A percentile compares a stretch with the other conserved stretches of the same genome.
Evolutionary conservation across 2,797 vertebrate genomes (phyloP).

Genomic region (Eptatretus atami): DNA sequence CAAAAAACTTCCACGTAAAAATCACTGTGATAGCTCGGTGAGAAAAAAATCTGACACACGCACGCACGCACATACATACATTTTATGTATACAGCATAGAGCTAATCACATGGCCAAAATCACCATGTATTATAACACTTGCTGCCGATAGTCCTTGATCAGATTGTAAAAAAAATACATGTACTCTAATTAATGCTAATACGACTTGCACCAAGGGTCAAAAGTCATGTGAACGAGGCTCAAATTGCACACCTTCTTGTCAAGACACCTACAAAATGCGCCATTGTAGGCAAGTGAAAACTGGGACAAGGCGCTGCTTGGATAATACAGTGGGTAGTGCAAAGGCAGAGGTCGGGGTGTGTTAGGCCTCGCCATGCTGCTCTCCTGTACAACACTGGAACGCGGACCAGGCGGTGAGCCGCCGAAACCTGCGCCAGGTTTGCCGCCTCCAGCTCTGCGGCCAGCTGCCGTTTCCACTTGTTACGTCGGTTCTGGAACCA

Average conservation of each 20-base stretch:
- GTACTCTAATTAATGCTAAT: too few species aligned
- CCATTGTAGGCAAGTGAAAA: not conserved
- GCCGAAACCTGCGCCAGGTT: slow-evolving; percentile 25
- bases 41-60: not conserved
- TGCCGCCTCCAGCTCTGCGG: slow-evolving; percentile 34
- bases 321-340: slow-evolving; percentile 75
- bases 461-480: slow-evolving; percentile 56
- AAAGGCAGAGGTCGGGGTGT: slow-evolving; percentile 29
- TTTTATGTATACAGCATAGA: not conserved
- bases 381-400: slow-evolving; percentile 53
- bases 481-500: slow-evolving; percentile 59
- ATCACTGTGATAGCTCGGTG: too few species aligned
- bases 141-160: too few species aligned
- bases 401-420: slow-evolving; percentile 40
- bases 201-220: too few species aligned
- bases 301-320: slow-evolving; percentile 46
- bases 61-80: not conserved
- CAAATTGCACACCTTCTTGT: too few species aligned
- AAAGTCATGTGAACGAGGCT: too few species aligned
- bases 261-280: not conserved
- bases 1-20: too few species aligned
- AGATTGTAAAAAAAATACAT: too few species aligned
- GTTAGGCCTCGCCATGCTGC: not conserved
- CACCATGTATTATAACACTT: too few species aligned
- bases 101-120: not conserved